Base-by-base conservation (phyloP, 2,113 vertebrate species). In the Trochalopteron elliotii region DNA sequence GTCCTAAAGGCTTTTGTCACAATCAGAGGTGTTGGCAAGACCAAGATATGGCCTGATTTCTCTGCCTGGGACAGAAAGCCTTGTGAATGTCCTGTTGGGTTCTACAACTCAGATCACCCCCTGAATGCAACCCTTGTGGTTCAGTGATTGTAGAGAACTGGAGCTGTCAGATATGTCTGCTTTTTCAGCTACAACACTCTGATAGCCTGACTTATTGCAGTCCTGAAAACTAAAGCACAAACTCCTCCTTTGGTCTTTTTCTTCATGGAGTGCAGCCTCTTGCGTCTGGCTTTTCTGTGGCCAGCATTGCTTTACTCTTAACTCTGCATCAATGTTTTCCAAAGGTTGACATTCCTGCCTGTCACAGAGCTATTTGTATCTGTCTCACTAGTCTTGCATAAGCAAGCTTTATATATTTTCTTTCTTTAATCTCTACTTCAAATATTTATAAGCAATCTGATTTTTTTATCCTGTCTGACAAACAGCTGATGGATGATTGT, bases 101-200 rank as follows among this genome's bases (percentile, higher is more conserved):
- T 81, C 60, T 40, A 10, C 12, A 61, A 49, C 13, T 10, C 40
- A 65, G 11, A 40, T 35, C 2, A 2, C 1, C 0, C 37, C 20
- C 6, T 40, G 18, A 80, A 64, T n/a, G 27, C 24, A 49, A 12
- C 11, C 21, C 9, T 37, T 45, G 25, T 4, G 7, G 17, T 40
- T 64, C 39, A 35, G 22, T 15, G 45, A 25, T 16, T 21, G 33
- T 22, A 49, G 35, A 40, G 50, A 57, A 39, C 5, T 63, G 60
- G 23, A 94, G 19, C 11, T 64, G 44, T 31, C 30, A 59, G 4
- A 7, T 45, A 90, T 50, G 9, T 28, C 33, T 72, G 18, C 22
- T 69, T 47, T 94, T 86, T 88, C 49, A 69, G 28, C 57, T 83
- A 53, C 49, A 53, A 7, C 12, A 9, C 21, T 30, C 70, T 0